Percentiles rank a stretch among this genome's conserved stretches.
phyloP scores from a whole-genome alignment of 2,888 invertebrate species.

The Cenopis cana region DNA sequence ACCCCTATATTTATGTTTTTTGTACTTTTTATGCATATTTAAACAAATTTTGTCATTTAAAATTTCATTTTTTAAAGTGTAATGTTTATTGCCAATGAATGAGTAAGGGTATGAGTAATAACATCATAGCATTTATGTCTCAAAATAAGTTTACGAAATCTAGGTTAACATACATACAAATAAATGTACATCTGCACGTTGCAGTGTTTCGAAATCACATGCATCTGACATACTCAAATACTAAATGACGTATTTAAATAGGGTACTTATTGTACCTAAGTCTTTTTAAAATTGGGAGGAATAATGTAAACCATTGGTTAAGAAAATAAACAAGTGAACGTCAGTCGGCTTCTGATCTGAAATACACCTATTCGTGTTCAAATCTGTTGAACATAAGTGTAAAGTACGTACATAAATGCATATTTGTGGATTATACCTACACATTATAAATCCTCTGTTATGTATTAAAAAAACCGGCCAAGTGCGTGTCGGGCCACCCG shows the following conservation, averaged over 20 bases:
- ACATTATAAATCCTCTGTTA: too few relatives aligned
- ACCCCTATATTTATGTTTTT: too few relatives aligned
- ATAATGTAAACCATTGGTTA: constrained; percentile 13
- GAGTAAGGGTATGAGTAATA: too few relatives aligned
- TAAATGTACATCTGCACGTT: constrained; percentile 1
- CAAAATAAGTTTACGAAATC: background rate
- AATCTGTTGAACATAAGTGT: background rate
- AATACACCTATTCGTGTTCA: constrained; percentile 1
- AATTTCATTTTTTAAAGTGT: too few relatives aligned
- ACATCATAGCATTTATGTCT: too few relatives aligned
- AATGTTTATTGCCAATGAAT: too few relatives aligned
- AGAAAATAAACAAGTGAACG: constrained; percentile 5
- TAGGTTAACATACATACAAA: constrained; percentile 7
- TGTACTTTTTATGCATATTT: too few relatives aligned
- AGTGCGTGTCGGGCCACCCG: too few relatives aligned
- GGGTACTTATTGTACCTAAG: background rate
- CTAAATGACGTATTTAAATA: background rate
- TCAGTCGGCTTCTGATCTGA: constrained; percentile 7
- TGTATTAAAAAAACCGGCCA: too few relatives aligned
- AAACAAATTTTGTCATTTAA: too few relatives aligned
- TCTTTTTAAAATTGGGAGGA: background rate
- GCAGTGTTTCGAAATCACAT: constrained; percentile 17
- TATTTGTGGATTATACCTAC: background rate
- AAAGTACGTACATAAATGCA: background rate
- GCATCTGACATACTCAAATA: constrained; percentile 1